These are phyloP conservation scores for Sebastes schlegelii DNA, from an alignment of 2,113 vertebrate genomes.

Conservation along the genomic window DNA sequence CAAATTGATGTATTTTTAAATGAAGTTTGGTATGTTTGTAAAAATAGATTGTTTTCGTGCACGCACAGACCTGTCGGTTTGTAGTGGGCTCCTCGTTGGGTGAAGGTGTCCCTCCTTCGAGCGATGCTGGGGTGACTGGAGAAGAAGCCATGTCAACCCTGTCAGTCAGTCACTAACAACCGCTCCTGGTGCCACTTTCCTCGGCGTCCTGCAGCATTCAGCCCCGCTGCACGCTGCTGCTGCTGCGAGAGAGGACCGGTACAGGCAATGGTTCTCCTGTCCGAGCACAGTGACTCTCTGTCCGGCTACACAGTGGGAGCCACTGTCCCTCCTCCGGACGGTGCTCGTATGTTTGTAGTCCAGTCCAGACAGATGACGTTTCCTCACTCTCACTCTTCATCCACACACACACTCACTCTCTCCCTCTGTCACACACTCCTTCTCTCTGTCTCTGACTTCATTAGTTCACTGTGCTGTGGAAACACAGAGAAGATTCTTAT, in stretches of 20 bases:
- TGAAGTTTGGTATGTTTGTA: background rate
- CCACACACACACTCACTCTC: constrained; percentile 1
- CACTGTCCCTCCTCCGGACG: constrained; percentile 56
- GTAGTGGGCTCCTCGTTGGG: constrained; percentile 54
- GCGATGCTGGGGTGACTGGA: constrained; percentile 62
- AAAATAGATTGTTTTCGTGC: no score
- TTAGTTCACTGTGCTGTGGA: background rate
- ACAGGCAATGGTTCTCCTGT: constrained; percentile 8
- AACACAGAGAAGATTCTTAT: background rate
- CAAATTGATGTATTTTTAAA: background rate
- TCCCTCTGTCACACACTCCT: background rate
- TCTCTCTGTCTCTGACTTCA: constrained; percentile 2
- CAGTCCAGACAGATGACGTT: constrained; percentile 58
- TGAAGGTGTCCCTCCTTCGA: constrained; percentile 71
- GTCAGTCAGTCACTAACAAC: constrained; percentile 14
- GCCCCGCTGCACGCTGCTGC: background rate
- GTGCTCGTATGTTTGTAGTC: constrained; percentile 44
- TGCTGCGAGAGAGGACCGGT: background rate
- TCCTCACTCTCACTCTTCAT: constrained; percentile 30
- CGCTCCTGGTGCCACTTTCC: constrained; percentile 28
- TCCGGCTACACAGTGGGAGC: constrained; percentile 50
- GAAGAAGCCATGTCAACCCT: constrained; percentile 61
- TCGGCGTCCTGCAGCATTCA: constrained; percentile 36
- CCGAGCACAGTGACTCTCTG: constrained; percentile 62
- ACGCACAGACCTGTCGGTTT: constrained; percentile 48